phyloP scores from a whole-genome alignment of 2,797 vertebrate genomes.

The Carcharodon carcharias region DNA sequence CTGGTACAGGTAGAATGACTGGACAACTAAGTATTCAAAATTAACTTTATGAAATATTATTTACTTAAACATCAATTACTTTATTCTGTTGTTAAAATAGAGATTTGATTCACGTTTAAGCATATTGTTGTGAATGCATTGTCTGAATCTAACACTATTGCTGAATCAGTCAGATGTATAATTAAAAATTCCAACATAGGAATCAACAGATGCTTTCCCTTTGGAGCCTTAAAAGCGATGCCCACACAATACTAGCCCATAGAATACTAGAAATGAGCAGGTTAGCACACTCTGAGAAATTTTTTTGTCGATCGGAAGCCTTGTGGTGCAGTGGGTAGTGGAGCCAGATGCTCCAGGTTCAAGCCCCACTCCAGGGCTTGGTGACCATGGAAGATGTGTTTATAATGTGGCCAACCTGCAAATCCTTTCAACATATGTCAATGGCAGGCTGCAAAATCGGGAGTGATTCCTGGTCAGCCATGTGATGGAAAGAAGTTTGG shows the following conservation, averaged over 20 bases:
- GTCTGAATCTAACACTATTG: neutral
- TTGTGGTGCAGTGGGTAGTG: too few species aligned
- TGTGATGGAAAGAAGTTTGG: too few species aligned
- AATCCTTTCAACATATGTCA: too few species aligned
- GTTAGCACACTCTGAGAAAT: neutral
- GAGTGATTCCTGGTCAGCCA: too few species aligned
- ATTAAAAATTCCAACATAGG: neutral
- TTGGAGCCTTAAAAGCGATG: neutral
- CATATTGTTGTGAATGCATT: neutral
- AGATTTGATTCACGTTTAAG: neutral
- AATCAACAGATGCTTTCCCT: neutral
- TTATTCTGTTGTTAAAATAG: neutral
- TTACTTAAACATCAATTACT: neutral
- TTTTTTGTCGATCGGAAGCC: neutral
- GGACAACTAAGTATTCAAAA: neutral
- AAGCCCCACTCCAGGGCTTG: too few species aligned
- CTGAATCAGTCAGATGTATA: neutral
- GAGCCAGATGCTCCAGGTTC: too few species aligned
- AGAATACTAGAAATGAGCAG: neutral
- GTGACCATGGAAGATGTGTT: too few species aligned
- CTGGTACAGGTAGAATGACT: neutral
- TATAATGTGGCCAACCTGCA: too few species aligned
- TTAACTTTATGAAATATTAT: neutral
- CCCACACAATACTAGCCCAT: neutral
- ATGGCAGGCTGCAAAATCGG: too few species aligned